Conservation (phyloP, 2,797 vertebrate species). For the Clarias platycephalus region DNA sequence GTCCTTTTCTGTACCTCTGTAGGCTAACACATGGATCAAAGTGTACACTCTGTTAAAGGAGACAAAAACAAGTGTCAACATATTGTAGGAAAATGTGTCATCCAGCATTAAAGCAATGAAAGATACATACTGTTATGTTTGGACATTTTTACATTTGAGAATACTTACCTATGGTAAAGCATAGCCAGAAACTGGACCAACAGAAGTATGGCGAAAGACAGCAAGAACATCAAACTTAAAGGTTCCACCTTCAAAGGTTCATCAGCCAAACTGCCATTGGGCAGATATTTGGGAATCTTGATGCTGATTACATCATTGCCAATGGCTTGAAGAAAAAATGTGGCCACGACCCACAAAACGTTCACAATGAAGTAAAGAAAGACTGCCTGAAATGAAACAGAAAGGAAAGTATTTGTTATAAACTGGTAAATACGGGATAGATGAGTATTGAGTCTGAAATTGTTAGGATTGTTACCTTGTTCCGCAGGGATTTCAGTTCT, state of each 20-base stretch:
- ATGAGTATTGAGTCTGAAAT: background rate
- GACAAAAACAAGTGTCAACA: conserved; percentile 40
- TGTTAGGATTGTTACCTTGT: conserved; percentile 68
- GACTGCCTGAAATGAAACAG: conserved; percentile 68
- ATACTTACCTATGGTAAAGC: conserved; percentile 80
- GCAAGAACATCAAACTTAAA: conserved; percentile 80
- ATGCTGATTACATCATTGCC: conserved; percentile 76
- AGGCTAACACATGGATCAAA: conserved; percentile 79
- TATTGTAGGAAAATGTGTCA: background rate
- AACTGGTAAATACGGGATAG: background rate
- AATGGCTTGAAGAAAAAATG: conserved; percentile 80
- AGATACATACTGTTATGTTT: background rate
- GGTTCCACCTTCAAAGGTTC: conserved; percentile 75
- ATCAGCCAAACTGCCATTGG: conserved; percentile 58
- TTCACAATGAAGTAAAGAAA: conserved; percentile 83
- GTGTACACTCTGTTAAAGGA: conserved; percentile 72
- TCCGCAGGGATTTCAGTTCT: conserved; percentile 78
- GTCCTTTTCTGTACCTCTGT: conserved; percentile 74
- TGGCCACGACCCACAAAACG: conserved; percentile 81
- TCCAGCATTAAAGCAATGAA: background rate
- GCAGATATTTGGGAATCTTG: conserved; percentile 70
- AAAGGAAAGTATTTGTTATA: background rate
- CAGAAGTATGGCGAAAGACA: conserved; percentile 77
- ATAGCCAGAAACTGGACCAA: conserved; percentile 79
- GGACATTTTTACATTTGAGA: no score